These are phyloP conservation scores for Mechanitis mazaeus DNA, from an alignment of 2,888 invertebrate genomes.

Conservation along the genomic window DNA sequence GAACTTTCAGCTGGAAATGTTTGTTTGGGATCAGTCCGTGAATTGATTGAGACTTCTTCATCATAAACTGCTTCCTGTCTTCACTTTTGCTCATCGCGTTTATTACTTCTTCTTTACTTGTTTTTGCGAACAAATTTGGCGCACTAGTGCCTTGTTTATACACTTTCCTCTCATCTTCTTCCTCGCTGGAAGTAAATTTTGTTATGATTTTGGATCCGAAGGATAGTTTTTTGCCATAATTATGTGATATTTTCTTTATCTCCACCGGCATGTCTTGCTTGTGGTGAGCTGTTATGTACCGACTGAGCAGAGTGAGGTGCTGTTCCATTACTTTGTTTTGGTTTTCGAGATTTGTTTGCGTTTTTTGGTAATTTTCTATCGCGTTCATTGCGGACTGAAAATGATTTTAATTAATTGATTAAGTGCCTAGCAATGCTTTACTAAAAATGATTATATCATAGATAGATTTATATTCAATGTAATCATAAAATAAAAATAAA, in stretches of 20 bases:
- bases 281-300: slow-evolving; percentile 82
- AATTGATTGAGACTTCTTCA: slow-evolving; percentile 69
- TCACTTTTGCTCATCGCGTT: slow-evolving; percentile 43
- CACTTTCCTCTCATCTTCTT: slow-evolving; percentile 55
- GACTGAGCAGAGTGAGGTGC: slow-evolving; percentile 82
- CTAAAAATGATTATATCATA: no score
- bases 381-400: slow-evolving; percentile 81
- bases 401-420: slow-evolving; percentile 2
- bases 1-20: slow-evolving; percentile 62
- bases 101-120: slow-evolving; percentile 46
- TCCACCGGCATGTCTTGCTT: slow-evolving; percentile 84
- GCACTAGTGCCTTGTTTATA: slow-evolving; percentile 60
- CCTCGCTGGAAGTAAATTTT: slow-evolving; percentile 56
- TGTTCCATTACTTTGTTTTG: slow-evolving; percentile 85
- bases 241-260: slow-evolving; percentile 83
- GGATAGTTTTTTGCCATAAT: slow-evolving; percentile 60
- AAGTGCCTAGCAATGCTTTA: no score
- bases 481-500: no score
- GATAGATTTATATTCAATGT: no score
- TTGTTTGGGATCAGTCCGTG: slow-evolving; percentile 58
- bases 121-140: slow-evolving; percentile 66
- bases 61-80: slow-evolving; percentile 50
- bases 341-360: slow-evolving; percentile 80
- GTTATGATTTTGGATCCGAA: slow-evolving; percentile 67
- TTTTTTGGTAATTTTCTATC: slow-evolving; percentile 78